Percentiles rank a stretch among this genome's conserved stretches.
Conservation (phyloP, 64 coral and sea anemone genomes). For the Dendronephthya gigantea region DNA sequence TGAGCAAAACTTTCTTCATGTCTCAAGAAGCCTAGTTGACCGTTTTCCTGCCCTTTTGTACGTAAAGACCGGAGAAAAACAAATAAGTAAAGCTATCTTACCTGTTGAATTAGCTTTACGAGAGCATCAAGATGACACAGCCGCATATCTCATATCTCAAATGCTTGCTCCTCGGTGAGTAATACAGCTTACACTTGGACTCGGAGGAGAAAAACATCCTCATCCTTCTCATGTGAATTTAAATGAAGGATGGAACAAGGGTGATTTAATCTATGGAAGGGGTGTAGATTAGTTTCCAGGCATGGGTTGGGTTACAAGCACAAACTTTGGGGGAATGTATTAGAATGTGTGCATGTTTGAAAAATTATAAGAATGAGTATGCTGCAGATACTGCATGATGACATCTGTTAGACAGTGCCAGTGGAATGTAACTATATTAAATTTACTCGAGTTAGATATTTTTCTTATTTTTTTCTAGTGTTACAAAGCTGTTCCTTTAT, state of each 20-base stretch:
- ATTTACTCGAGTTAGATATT: not conserved
- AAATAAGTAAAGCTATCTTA: not conserved
- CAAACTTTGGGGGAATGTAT: too few relatives aligned
- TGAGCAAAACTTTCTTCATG: not conserved
- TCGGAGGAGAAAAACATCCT: too few relatives aligned
- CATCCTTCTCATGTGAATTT: too few relatives aligned
- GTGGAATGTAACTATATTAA: too few relatives aligned
- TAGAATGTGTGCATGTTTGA: too few relatives aligned
- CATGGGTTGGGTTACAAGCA: too few relatives aligned
- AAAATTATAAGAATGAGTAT: too few relatives aligned
- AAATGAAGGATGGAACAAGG: too few relatives aligned
- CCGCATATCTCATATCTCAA: constrained; percentile 54
- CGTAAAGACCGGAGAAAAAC: not conserved
- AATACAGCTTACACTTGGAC: not conserved
- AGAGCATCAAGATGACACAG: constrained; percentile 47
- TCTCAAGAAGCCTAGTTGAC: not conserved
- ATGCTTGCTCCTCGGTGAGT: constrained; percentile 59
- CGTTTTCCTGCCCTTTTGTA: not conserved
- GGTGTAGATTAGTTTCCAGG: too few relatives aligned
- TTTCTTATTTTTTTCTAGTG: not conserved
- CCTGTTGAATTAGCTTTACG: constrained; percentile 59
- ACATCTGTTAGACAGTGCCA: too few relatives aligned
- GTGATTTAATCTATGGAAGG: too few relatives aligned
- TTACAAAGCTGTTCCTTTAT: not conserved
- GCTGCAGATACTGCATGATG: too few relatives aligned